Percentiles rank a stretch among this genome's conserved stretches.
Evolutionary conservation across 1,140 invertebrate genomes (phyloP).

Genomic region (Homarus americanus): DNA sequence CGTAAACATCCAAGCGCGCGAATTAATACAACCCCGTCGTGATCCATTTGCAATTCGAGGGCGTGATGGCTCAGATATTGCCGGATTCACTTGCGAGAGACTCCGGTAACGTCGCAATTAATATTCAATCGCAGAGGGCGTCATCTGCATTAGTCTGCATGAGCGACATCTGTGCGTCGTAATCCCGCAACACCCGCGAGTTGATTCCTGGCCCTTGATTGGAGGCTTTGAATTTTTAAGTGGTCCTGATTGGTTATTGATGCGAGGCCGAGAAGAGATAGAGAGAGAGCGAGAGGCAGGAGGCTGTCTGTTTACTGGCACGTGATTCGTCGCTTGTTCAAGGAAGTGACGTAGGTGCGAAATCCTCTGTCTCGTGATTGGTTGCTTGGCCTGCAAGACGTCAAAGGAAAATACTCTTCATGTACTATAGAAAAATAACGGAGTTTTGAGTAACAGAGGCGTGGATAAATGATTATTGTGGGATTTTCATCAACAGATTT

Average conservation of each 20-base stretch:
- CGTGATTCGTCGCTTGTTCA: not conserved
- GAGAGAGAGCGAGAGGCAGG: not conserved
- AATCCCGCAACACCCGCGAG: not conserved
- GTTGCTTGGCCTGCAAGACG: not conserved
- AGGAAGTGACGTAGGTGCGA: not conserved
- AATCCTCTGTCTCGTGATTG: not conserved
- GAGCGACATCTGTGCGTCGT: slow-evolving; percentile 36
- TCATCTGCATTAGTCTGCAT: slow-evolving; percentile 41
- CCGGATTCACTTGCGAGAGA: not conserved
- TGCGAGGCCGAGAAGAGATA: not conserved
- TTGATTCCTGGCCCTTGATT: not conserved
- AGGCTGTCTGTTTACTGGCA: not conserved
- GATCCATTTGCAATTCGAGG: not conserved
- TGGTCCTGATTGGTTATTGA: slow-evolving; percentile 29
- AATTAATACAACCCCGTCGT: not conserved
- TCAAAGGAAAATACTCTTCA: not conserved
- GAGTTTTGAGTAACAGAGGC: too few species aligned
- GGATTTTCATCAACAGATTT: too few species aligned
- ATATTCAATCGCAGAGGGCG: slow-evolving; percentile 48
- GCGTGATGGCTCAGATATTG: not conserved
- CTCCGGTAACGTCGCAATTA: slow-evolving; percentile 39
- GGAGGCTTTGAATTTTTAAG: slow-evolving; percentile 32
- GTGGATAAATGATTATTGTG: too few species aligned
- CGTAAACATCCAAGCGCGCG: not conserved
- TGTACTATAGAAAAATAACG: too few species aligned